Conservation (phyloP, 2,113 vertebrate species). For the Thunnus thynnus region DNA sequence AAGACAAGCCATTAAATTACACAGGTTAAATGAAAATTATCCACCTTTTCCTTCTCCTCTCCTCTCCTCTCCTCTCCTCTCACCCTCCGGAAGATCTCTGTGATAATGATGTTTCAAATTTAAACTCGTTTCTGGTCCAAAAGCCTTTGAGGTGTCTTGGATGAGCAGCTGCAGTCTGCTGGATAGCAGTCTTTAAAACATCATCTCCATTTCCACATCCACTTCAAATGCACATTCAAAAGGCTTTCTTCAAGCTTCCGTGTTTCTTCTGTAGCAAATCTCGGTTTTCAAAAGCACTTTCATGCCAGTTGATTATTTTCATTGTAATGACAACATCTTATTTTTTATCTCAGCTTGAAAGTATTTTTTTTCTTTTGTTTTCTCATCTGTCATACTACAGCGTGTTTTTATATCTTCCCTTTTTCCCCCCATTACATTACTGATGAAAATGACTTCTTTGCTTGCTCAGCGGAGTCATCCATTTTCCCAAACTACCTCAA, state of each 20-base stretch:
- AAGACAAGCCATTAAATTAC: slow-evolving; percentile 24
- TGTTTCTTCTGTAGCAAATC: slow-evolving; percentile 12
- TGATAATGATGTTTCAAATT: slow-evolving; percentile 50
- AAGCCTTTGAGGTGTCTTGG: slow-evolving; percentile 48
- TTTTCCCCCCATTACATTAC: neutral
- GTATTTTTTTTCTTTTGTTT: slow-evolving; percentile 1
- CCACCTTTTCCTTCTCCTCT: neutral
- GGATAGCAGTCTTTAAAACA: slow-evolving; percentile 23
- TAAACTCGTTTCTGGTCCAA: slow-evolving; percentile 21
- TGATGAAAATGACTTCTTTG: slow-evolving; percentile 36
- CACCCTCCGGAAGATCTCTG: slow-evolving; percentile 16
- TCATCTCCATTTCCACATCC: slow-evolving; percentile 42
- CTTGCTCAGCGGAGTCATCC: neutral
- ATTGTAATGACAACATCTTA: slow-evolving; percentile 36
- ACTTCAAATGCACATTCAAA: slow-evolving; percentile 57
- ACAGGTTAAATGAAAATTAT: neutral
- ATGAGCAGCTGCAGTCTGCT: slow-evolving; percentile 40
- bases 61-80: neutral
- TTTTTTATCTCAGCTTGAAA: slow-evolving; percentile 34
- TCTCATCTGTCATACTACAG: slow-evolving; percentile 18
- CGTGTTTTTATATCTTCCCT: slow-evolving; percentile 7
- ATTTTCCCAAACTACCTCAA: slow-evolving; percentile 17
- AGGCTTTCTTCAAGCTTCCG: slow-evolving; percentile 11
- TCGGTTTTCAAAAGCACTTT: slow-evolving; percentile 36
- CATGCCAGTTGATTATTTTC: slow-evolving; percentile 25